Conservation (phyloP, 1,140 invertebrate genomes). For the Doryteuthis pealeii region DNA sequence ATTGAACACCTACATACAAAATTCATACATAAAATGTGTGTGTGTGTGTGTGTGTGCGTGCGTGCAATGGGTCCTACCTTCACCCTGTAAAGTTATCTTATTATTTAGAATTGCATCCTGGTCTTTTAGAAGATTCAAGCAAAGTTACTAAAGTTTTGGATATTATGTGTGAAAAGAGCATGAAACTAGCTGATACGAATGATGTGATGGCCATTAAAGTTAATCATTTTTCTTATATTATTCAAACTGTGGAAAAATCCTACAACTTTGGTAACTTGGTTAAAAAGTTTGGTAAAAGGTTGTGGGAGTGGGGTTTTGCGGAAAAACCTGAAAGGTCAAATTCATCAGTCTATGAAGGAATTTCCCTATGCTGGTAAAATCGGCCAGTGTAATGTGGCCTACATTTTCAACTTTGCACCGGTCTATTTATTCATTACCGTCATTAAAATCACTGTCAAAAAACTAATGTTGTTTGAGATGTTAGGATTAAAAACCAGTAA, state of each 20-base stretch:
- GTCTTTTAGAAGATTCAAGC: slow-evolving; percentile 73
- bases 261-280: slow-evolving; percentile 38
- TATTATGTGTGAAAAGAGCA: slow-evolving; percentile 82
- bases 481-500: no score
- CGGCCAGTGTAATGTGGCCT: no score
- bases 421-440: no score
- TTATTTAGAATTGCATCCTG: slow-evolving; percentile 72
- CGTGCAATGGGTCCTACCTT: slow-evolving; percentile 79
- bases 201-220: slow-evolving; percentile 92
- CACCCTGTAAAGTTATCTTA: slow-evolving; percentile 80
- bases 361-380: slow-evolving; percentile 84
- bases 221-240: slow-evolving; percentile 79
- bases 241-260: slow-evolving; percentile 56
- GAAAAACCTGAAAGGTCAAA: slow-evolving; percentile 72
- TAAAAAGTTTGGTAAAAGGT: slow-evolving; percentile 61
- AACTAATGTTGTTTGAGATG: no score
- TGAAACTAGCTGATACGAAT: slow-evolving; percentile 81
- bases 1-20: no score
- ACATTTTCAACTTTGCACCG: no score
- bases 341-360: slow-evolving; percentile 81
- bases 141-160: slow-evolving; percentile 82
- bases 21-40: no score
- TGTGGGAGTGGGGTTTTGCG: slow-evolving; percentile 74
- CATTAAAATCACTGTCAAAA: no score
- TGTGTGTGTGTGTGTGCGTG: no score